phyloP scores from a whole-genome alignment of 2,113 vertebrate genomes.

The Galeopterus variegatus region DNA sequence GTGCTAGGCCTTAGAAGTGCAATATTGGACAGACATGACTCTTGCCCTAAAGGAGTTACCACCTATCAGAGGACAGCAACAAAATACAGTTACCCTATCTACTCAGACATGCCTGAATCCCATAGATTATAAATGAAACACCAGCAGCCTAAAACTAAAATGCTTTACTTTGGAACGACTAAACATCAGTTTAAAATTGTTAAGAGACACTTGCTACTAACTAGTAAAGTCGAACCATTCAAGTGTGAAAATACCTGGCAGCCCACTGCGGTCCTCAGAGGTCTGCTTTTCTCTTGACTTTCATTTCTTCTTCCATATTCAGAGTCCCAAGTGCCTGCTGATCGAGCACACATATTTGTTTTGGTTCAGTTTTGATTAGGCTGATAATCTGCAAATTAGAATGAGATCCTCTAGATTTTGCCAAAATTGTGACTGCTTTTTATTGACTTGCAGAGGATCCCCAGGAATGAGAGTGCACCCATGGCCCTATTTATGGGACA shows the following conservation, averaged over 20 bases:
- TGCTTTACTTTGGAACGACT: neutral
- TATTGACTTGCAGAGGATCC: neutral
- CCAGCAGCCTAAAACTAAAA: neutral
- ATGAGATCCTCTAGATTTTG: neutral
- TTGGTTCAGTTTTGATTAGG: neutral
- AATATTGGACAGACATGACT: neutral
- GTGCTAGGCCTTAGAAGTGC: neutral
- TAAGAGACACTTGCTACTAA: neutral
- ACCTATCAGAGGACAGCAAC: neutral
- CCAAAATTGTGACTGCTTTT: neutral
- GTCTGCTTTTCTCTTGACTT: neutral
- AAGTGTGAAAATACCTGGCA: neutral
- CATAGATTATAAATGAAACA: neutral
- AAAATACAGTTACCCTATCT: neutral
- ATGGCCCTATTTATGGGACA: neutral
- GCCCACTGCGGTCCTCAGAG: fast-evolving
- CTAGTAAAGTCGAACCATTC: neutral
- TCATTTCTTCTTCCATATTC: neutral
- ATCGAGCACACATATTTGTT: neutral
- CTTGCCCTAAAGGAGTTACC: too few relatives aligned
- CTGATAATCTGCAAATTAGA: neutral
- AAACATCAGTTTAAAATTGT: neutral
- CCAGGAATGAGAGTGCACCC: fast-evolving
- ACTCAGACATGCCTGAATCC: neutral
- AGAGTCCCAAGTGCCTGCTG: neutral